Base-by-base conservation (phyloP, 1,140 invertebrate species). In the Dendroctonus ponderosae region DNA sequence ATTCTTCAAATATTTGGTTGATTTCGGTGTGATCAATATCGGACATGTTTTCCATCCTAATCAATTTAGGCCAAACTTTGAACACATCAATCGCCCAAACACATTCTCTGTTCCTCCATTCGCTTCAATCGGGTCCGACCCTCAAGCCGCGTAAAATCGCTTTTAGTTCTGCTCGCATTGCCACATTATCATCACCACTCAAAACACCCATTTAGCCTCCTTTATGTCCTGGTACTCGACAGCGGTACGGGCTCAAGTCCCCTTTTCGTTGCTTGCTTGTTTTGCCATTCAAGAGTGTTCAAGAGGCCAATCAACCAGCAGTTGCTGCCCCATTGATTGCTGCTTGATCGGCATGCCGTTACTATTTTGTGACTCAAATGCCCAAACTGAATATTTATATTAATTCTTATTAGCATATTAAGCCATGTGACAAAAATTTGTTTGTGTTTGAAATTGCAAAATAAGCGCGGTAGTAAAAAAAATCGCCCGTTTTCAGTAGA, bases 51-150 rank as follows among this genome's bases (percentile, higher is more conserved):
- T 42, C 49, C 37, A 48, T 14, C 5, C 58, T 14, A 12, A 8
- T 37, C 42, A 42, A 44, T 44, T 44, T 44, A 61, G n/a, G n/a
- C n/a, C 58, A 50, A 61, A 61, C 15, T 61, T 61, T 61, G 49
- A 61, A 61, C 38, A 12, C 12, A 41, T 26, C 40, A 54, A n/a
- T 54, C 12, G 49, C 12, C 12, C 26, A 53, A 46, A 11, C 12
- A 12, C 12, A 48, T n/a, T n/a, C 5, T n/a, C 14, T 14, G 11
- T 48, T 11, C 11, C 46, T 14, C 46, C 46, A 14, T 14, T n/a
- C 11, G 8, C 14, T 14, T 14, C 5, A 48, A 58, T 58, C 56
- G 12, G 56, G 15, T 58, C 44, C 44, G 8, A 58, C 42, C 56
- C 11, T 7, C 12, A 43, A 58, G 56, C 43, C 12, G 42, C 42